phyloP scores from a whole-genome alignment of 2,113 vertebrate species.

The Octodon degus region DNA sequence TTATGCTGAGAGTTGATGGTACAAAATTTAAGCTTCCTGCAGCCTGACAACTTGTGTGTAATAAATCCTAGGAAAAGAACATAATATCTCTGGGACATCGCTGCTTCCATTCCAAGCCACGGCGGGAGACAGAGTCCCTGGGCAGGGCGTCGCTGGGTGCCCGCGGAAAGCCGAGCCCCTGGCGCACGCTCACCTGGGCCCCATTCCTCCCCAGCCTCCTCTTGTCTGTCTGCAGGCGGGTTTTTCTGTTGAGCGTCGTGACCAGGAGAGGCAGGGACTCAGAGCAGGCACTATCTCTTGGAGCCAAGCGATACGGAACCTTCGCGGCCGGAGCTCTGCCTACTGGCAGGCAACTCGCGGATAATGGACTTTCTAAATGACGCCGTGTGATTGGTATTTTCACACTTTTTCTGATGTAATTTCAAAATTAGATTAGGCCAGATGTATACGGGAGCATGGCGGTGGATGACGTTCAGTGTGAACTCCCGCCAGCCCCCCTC shows the following conservation, averaged over 20 bases:
- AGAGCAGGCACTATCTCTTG: neutral
- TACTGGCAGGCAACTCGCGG: neutral
- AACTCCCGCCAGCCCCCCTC: constrained; percentile 12
- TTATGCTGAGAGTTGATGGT: constrained; percentile 63
- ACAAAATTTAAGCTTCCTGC: constrained; percentile 45
- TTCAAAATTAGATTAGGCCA: constrained; percentile 72
- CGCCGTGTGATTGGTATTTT: constrained; percentile 18
- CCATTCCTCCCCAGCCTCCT: neutral
- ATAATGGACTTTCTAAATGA: constrained; percentile 64
- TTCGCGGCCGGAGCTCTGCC: neutral
- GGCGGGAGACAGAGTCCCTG: fast-evolving
- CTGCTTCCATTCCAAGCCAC: fast-evolving
- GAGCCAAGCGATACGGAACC: neutral
- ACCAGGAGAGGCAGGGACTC: neutral
- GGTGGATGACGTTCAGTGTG: constrained; percentile 24
- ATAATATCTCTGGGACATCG: neutral
- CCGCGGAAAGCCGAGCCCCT: no score
- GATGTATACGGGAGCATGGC: constrained; percentile 31
- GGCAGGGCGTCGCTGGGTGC: neutral
- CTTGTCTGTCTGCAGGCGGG: neutral
- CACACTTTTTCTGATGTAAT: constrained; percentile 65
- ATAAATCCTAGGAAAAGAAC: constrained; percentile 58
- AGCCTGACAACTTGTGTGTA: constrained; percentile 63
- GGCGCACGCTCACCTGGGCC: neutral
- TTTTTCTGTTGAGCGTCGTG: neutral